Evolutionary conservation across 2,113 vertebrate species (phyloP).

Genomic region (Micromys minutus): DNA sequence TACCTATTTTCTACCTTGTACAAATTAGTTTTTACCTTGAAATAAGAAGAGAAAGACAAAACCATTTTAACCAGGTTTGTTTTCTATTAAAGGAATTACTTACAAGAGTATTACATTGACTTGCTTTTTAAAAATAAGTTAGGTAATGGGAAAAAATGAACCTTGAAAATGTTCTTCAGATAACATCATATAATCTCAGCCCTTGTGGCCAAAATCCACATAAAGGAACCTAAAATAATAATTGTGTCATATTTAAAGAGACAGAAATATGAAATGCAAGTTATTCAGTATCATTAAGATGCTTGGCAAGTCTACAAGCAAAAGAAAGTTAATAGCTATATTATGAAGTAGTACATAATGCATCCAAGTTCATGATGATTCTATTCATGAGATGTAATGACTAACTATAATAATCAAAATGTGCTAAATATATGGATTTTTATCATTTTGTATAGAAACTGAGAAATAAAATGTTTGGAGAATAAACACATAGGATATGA

Average conservation of each 20-base stretch:
- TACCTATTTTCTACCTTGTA: background rate
- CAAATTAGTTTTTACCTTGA: slow-evolving; percentile 7
- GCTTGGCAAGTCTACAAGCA: background rate
- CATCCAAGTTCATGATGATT: background rate
- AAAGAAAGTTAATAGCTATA: background rate
- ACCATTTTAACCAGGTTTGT: background rate
- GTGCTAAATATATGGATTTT: background rate
- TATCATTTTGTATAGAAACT: background rate
- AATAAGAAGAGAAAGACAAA: background rate
- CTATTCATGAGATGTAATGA: background rate
- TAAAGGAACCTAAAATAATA: slow-evolving; percentile 63
- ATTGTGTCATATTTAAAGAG: slow-evolving; percentile 43
- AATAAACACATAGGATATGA: background rate
- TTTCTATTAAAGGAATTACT: slow-evolving; percentile 30
- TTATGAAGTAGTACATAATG: background rate
- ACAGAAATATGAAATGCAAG: slow-evolving; percentile 56
- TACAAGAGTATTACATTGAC: background rate
- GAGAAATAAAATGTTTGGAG: background rate
- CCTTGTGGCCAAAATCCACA: slow-evolving; percentile 57
- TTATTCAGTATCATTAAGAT: background rate
- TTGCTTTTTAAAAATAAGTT: slow-evolving; percentile 18
- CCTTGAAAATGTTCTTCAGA: slow-evolving; percentile 36
- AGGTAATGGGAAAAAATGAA: slow-evolving; percentile 36
- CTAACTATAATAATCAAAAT: background rate
- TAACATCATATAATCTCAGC: slow-evolving; percentile 46